Evolutionary conservation across 2,113 vertebrate species (phyloP).

Genomic region (Caloenas nicobarica): DNA sequence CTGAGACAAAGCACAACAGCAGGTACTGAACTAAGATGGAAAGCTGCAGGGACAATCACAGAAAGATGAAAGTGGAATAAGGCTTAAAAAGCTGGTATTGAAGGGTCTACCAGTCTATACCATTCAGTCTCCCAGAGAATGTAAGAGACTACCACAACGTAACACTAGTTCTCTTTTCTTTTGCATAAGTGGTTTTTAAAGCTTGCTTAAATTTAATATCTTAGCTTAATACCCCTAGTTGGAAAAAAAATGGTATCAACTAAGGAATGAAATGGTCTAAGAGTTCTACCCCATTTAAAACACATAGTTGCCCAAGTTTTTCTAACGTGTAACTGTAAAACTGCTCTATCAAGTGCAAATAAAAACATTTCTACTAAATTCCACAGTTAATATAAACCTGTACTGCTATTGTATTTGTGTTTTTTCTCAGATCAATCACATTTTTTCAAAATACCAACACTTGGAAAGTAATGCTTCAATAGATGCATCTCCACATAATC

Average conservation of each 20-base stretch:
- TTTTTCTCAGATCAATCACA: not conserved
- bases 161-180: not conserved
- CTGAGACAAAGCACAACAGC: not conserved
- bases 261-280: not conserved
- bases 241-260: not conserved
- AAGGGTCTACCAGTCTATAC: not conserved
- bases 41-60: not conserved
- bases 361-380: not conserved
- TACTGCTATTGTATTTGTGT: not conserved
- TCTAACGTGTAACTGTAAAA: not conserved
- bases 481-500: not conserved
- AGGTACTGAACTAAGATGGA: not conserved
- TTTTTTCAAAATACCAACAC: not conserved
- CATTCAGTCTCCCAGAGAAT: not conserved
- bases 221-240: not conserved
- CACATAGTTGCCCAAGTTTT: not conserved
- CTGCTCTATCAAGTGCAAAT: not conserved
- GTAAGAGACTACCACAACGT: not conserved
- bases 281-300: not conserved
- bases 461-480: not conserved
- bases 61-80: not conserved
- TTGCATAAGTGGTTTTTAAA: not conserved
- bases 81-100: not conserved
- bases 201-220: not conserved
- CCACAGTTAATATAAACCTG: not conserved